Conservation (phyloP, 2,797 vertebrate species). For the Octomys mimax region DNA sequence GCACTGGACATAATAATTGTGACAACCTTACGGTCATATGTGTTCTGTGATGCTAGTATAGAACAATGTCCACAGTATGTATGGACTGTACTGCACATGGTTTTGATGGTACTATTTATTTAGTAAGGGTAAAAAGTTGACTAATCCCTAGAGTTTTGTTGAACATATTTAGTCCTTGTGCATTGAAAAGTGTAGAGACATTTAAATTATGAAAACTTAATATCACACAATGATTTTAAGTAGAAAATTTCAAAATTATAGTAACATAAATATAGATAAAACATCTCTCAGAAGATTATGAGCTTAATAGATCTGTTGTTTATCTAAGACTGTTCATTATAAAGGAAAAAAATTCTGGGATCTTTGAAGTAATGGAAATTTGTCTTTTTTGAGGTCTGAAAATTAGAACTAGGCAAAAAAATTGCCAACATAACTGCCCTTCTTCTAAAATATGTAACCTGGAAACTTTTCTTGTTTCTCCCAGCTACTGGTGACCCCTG, state of each 20-base stretch:
- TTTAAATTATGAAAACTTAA: slow-evolving; percentile 27
- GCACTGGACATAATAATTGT: neutral
- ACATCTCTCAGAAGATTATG: slow-evolving; percentile 33
- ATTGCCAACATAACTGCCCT: too few species aligned
- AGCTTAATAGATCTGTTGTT: neutral
- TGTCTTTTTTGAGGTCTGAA: neutral
- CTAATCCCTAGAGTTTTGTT: neutral
- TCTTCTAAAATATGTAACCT: neutral
- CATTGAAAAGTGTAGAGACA: neutral
- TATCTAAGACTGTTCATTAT: neutral
- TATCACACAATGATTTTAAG: slow-evolving; percentile 1
- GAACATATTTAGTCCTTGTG: neutral
- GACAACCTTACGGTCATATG: neutral
- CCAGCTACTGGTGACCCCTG: too few species aligned
- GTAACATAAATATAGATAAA: slow-evolving; percentile 70
- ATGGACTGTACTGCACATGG: neutral
- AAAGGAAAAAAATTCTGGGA: neutral
- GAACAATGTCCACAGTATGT: neutral
- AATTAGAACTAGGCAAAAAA: neutral
- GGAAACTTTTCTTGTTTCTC: neutral
- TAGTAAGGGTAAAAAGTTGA: neutral
- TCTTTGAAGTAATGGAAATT: neutral
- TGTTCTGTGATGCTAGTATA: neutral
- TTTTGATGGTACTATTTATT: neutral
- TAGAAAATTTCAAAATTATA: slow-evolving; percentile 56